These are phyloP conservation scores for Otis tarda DNA, from an alignment of 2,113 vertebrate species.

Conservation along the genomic window DNA sequence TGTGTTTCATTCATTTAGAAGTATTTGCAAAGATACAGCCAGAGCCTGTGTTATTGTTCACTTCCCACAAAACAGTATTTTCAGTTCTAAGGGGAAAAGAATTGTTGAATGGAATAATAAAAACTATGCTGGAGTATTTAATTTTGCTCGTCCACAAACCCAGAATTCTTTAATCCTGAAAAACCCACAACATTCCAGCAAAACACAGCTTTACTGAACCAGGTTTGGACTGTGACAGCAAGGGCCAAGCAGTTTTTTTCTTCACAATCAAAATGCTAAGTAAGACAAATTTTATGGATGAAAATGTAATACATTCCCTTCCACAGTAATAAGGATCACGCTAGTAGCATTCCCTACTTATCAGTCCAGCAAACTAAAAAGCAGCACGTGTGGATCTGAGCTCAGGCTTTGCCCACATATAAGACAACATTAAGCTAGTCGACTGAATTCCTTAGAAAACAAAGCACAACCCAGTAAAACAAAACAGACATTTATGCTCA, in stretches of 20 bases:
- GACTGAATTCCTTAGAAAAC: background rate
- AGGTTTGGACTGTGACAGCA: background rate
- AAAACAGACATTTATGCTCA: background rate
- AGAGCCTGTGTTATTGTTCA: background rate
- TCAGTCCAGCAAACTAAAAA: background rate
- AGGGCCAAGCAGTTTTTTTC: background rate
- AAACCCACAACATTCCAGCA: background rate
- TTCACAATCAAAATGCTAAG: background rate
- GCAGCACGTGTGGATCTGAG: fast-evolving
- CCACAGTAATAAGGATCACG: background rate
- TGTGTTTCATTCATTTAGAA: background rate
- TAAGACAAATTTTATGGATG: background rate
- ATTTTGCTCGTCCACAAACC: background rate
- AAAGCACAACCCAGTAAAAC: background rate
- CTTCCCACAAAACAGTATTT: background rate
- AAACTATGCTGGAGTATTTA: background rate
- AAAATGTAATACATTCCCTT: background rate
- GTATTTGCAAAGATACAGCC: background rate
- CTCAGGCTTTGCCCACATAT: background rate
- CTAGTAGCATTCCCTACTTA: background rate
- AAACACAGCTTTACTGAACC: background rate
- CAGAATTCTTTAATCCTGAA: background rate
- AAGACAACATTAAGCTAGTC: background rate
- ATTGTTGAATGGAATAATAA: background rate
- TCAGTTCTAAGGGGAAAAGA: background rate